Percentiles rank a stretch among this genome's conserved stretches.
phyloP scores from a whole-genome alignment of 2,797 vertebrate species.

The Pristis pectinata region DNA sequence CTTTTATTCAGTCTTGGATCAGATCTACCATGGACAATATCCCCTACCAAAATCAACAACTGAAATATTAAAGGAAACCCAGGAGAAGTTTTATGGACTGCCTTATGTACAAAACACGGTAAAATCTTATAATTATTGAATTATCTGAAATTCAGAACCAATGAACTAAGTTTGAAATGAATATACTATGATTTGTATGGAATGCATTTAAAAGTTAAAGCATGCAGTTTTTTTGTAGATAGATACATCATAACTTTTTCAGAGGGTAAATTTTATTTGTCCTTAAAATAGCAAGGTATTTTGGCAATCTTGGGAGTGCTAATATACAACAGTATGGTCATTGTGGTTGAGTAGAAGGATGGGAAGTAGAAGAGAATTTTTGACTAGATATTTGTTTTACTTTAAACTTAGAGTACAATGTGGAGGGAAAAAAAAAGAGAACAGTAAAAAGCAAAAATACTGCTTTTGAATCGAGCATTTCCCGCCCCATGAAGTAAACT shows the following conservation, averaged over 20 bases:
- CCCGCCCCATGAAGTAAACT: too few relatives aligned
- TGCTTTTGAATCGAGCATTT: background rate
- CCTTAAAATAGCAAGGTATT: background rate
- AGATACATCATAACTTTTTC: background rate
- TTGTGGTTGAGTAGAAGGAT: background rate
- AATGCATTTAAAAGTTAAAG: background rate
- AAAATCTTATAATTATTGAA: conserved; percentile 34
- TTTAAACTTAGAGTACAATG: background rate
- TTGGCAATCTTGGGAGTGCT: background rate
- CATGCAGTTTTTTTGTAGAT: background rate
- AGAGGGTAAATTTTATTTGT: background rate
- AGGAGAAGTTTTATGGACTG: conserved; percentile 82
- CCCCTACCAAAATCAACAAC: conserved; percentile 74
- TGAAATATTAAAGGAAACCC: conserved; percentile 80
- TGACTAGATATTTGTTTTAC: background rate
- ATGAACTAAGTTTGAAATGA: background rate
- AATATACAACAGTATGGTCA: too few relatives aligned
- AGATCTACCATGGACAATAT: conserved; percentile 83
- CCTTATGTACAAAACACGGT: conserved; percentile 85
- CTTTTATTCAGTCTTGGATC: conserved; percentile 90
- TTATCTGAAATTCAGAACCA: background rate
- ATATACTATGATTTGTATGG: too few relatives aligned
- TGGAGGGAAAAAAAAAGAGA: background rate
- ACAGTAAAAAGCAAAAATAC: background rate
- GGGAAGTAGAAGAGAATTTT: background rate